Conservation (phyloP, 2,797 vertebrate species). For the Tiaroga cobitis region DNA sequence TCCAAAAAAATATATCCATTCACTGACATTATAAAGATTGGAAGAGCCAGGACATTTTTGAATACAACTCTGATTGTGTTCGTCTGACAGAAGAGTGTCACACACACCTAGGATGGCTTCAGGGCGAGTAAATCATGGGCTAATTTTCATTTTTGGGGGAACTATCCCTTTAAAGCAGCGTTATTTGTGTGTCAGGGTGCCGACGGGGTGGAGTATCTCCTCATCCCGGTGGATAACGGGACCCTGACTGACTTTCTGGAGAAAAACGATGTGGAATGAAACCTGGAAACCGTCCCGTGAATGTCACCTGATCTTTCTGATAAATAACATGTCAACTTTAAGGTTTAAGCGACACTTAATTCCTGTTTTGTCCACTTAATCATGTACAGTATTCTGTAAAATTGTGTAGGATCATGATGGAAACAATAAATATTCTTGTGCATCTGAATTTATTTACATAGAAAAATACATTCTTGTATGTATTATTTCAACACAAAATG, state of each 20-base stretch:
- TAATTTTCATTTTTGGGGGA: too few relatives aligned
- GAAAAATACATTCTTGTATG: constrained; percentile 66
- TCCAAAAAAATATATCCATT: fast-evolving
- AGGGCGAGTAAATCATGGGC: too few relatives aligned
- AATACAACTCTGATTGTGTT: too few relatives aligned
- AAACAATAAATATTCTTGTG: constrained; percentile 52
- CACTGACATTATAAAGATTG: too few relatives aligned
- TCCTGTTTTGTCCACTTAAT: not conserved
- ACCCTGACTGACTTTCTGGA: constrained; percentile 90
- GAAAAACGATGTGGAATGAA: constrained; percentile 84
- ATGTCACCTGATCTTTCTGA: not conserved
- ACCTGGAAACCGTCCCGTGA: not conserved
- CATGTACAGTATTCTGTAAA: constrained; percentile 26
- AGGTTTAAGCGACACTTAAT: not conserved
- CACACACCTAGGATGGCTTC: fast-evolving
- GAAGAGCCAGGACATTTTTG: too few relatives aligned
- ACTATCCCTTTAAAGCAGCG: fast-evolving
- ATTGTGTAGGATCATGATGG: not conserved
- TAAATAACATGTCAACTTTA: not conserved
- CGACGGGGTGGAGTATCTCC: constrained; percentile 92
- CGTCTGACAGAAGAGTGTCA: too few relatives aligned
- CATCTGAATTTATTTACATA: constrained; percentile 72
- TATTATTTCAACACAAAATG: not conserved
- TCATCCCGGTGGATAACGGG: constrained; percentile 86
- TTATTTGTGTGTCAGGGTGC: constrained; percentile 79